phyloP scores from a whole-genome alignment of 2,113 vertebrate species.

The Neotragus pygmaeus region DNA sequence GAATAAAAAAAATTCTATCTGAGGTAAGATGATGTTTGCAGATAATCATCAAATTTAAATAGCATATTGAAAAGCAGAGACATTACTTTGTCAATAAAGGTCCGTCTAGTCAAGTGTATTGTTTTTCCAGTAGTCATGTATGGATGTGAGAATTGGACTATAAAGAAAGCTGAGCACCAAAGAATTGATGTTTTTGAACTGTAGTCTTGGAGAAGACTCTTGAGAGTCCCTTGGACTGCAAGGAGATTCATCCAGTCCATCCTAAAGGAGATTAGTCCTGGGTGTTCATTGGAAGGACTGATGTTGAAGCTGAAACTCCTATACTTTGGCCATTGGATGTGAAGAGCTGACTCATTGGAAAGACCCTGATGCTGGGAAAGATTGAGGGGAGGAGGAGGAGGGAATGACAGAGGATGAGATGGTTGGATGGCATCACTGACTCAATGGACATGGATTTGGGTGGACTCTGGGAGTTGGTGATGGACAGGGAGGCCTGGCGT shows the following conservation, averaged over 20 bases:
- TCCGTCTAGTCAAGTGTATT: not conserved
- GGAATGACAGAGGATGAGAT: not conserved
- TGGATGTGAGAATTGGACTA: not conserved
- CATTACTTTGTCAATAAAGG: not conserved
- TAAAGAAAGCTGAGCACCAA: not conserved
- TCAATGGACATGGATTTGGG: not conserved
- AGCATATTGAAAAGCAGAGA: not conserved
- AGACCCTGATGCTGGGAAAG: not conserved
- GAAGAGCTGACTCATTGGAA: not conserved
- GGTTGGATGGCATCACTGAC: not conserved
- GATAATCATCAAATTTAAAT: not conserved
- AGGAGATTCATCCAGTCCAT: not conserved
- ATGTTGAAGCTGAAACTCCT: not conserved
- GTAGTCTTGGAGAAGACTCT: not conserved
- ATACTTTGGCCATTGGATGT: rapidly evolving
- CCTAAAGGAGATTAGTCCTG: not conserved
- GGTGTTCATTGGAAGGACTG: not conserved
- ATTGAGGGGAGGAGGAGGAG: not conserved
- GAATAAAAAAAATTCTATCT: not conserved
- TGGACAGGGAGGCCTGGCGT: not conserved
- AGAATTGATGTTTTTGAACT: not conserved
- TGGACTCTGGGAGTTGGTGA: not conserved
- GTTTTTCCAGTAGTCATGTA: not conserved
- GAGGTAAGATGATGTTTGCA: not conserved
- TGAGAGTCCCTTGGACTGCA: not conserved